phyloP scores from a whole-genome alignment of 2,797 vertebrate genomes.

The Syngnathus acus region DNA sequence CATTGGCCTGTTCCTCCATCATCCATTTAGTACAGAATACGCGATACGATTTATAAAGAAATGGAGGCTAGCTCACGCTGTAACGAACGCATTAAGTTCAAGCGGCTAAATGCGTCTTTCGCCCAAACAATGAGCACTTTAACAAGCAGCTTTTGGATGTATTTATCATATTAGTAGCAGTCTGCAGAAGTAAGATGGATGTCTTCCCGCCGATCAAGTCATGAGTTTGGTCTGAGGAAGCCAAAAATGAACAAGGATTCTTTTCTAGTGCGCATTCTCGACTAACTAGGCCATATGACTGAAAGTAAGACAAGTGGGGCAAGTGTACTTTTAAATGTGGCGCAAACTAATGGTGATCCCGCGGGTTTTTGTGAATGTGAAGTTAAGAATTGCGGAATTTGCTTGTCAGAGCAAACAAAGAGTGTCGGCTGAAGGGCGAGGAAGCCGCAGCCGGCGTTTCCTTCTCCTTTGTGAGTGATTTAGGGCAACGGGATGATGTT shows the following conservation, averaged over 20 bases:
- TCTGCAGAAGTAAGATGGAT: conserved; percentile 23
- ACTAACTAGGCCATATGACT: not conserved
- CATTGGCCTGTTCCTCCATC: not conserved
- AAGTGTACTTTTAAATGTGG: not conserved
- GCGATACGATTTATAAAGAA: too few species aligned
- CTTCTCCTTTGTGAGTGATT: conserved; percentile 71
- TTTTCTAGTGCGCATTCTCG: conserved; percentile 12
- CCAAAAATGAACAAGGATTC: conserved; percentile 22
- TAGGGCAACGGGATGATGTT: conserved; percentile 63
- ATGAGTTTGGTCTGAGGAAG: conserved; percentile 32
- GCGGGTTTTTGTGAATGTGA: conserved; percentile 7
- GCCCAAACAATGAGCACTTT: conserved; percentile 43
- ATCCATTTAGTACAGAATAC: not conserved
- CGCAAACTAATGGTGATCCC: not conserved
- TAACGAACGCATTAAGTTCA: conserved; percentile 61
- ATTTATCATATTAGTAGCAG: conserved; percentile 47
- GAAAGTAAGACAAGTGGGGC: conserved; percentile 1
- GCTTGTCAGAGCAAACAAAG: conserved; percentile 49
- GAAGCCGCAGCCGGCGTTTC: conserved; percentile 64
- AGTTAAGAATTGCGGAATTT: conserved; percentile 23
- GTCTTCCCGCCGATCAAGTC: conserved; percentile 38
- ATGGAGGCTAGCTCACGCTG: conserved; percentile 58
- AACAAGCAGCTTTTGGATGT: conserved; percentile 44
- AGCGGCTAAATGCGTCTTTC: conserved; percentile 56
- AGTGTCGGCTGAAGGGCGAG: conserved; percentile 65